A percentile compares a stretch with the other conserved stretches of the same genome.
Evolutionary conservation across 2,888 invertebrate species (phyloP).

Genomic region (Hemicrepidius hirtus): DNA sequence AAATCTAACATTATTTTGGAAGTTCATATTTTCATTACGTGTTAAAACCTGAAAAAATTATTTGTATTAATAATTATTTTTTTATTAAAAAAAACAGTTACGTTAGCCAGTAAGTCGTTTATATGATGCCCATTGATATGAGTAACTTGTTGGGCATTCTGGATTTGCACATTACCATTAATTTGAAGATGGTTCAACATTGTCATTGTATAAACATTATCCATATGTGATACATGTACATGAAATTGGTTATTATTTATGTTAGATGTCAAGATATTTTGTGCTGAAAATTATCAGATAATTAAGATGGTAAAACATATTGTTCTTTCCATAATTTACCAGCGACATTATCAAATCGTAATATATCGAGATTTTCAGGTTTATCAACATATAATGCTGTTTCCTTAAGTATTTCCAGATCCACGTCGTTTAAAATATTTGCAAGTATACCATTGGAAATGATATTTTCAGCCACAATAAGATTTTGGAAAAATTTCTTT

Average conservation of each 20-base stretch:
- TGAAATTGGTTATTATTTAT: constrained; percentile 60
- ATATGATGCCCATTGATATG: constrained; percentile 60
- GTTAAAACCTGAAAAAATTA: constrained; percentile 1
- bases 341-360: constrained; percentile 34
- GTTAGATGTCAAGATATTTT: constrained; percentile 55
- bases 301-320: too few species aligned
- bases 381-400: constrained; percentile 26
- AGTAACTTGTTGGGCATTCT: constrained; percentile 55
- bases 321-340: constrained; percentile 38
- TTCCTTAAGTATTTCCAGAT: constrained; percentile 14
- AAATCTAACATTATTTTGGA: constrained; percentile 42
- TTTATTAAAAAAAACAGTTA: background rate
- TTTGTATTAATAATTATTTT: too few species aligned
- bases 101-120: constrained; percentile 52
- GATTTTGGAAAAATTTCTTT: constrained; percentile 56
- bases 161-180: constrained; percentile 59
- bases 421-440: constrained; percentile 12
- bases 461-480: constrained; percentile 59
- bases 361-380: constrained; percentile 24
- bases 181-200: constrained; percentile 59
- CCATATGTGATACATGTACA: constrained; percentile 57
- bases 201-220: constrained; percentile 55
- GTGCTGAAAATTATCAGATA: too few species aligned
- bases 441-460: constrained; percentile 34
- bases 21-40: background rate